These are phyloP conservation scores for Trichogramma pretiosum DNA, from an alignment of 1,140 invertebrate genomes.

Conservation along the genomic window DNA sequence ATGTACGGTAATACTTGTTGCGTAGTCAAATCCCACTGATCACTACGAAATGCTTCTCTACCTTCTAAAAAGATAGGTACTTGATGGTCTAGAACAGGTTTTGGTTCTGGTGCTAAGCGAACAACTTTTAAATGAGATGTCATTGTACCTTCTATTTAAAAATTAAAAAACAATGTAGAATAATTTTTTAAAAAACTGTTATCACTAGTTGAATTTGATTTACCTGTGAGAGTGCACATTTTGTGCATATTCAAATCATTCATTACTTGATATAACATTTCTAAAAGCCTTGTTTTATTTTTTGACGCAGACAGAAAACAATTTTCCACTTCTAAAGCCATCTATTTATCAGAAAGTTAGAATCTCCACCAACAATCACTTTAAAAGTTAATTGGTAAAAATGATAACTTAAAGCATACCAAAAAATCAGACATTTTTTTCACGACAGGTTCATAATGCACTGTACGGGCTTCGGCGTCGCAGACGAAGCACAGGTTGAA, in stretches of 20 bases:
- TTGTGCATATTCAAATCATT: constrained; percentile 71
- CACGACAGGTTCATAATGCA: constrained; percentile 87
- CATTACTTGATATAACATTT: constrained; percentile 67
- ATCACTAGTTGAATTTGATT: no score
- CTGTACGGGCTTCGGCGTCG: constrained; percentile 75
- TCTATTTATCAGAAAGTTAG: constrained; percentile 43
- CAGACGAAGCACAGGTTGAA: constrained; percentile 96
- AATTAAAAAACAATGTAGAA: constrained; percentile 4
- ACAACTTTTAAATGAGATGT: constrained; percentile 75
- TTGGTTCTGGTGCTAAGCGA: constrained; percentile 66
- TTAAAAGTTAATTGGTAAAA: constrained; percentile 8
- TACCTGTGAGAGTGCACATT: constrained; percentile 68
- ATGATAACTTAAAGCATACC: constrained; percentile 44
- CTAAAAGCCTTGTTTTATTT: constrained; percentile 55
- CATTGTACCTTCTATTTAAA: constrained; percentile 62
- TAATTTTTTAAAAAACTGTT: constrained; percentile 12
- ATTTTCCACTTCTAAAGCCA: constrained; percentile 73
- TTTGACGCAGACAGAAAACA: constrained; percentile 64
- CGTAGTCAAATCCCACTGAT: constrained; percentile 88
- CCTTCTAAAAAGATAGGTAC: constrained; percentile 75
- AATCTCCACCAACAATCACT: background rate
- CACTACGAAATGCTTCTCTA: constrained; percentile 48
- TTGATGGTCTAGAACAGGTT: constrained; percentile 78
- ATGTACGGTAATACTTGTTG: constrained; percentile 83
- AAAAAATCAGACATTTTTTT: constrained; percentile 89